Conservation (phyloP, 2,113 vertebrate species). For the Limnothrissa miodon region DNA sequence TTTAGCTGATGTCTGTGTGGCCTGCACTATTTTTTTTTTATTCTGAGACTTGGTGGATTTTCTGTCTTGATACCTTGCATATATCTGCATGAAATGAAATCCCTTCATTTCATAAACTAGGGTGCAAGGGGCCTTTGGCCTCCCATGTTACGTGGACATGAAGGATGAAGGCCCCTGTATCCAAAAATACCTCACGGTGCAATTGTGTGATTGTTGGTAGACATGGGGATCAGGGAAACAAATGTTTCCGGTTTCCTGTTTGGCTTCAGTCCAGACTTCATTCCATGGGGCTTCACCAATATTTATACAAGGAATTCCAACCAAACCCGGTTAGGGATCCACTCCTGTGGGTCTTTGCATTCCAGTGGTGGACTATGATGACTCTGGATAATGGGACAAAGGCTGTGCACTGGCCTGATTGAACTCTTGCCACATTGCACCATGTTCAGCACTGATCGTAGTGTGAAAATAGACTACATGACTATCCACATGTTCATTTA, state of each 20-base stretch:
- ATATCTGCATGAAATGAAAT: background rate
- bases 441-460: background rate
- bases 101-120: background rate
- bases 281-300: slow-evolving; percentile 39
- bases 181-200: slow-evolving; percentile 22
- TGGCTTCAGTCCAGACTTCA: slow-evolving; percentile 36
- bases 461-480: background rate
- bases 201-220: slow-evolving; percentile 24
- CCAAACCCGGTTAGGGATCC: background rate
- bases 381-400: slow-evolving; percentile 9
- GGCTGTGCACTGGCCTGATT: background rate
- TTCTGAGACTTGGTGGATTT: background rate
- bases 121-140: background rate
- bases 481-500: background rate
- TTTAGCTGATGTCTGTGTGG: background rate
- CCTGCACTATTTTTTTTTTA: background rate
- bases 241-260: slow-evolving; percentile 32
- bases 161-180: slow-evolving; percentile 8
- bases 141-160: background rate
- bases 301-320: slow-evolving; percentile 40
- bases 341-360: background rate
- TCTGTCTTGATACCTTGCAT: background rate
- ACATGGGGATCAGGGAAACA: slow-evolving; percentile 30
- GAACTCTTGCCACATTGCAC: background rate
- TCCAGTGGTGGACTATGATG: background rate